These are phyloP conservation scores for Pseudomyrmex sp. DNA, from an alignment of 1,140 invertebrate genomes.

Conservation along the genomic window DNA sequence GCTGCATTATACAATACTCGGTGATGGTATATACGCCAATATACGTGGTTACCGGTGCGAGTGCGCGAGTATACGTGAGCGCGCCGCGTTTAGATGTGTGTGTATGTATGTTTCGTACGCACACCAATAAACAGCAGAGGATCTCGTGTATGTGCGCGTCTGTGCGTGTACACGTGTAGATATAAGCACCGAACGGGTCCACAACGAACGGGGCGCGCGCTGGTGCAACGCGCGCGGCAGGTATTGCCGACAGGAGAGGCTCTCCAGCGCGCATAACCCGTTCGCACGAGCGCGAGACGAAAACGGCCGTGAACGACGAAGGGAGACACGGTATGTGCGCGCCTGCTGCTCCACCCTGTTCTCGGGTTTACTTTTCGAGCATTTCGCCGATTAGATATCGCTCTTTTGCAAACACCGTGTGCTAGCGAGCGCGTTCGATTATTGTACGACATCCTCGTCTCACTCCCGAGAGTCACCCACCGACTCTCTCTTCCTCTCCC, in stretches of 20 bases:
- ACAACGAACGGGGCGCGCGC: conserved; percentile 48
- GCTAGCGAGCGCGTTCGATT: conserved; percentile 71
- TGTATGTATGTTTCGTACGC: too few species aligned
- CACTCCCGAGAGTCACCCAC: neutral
- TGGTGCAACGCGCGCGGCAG: conserved; percentile 47
- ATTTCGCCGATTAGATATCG: conserved; percentile 81
- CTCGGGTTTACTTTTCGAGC: conserved; percentile 76
- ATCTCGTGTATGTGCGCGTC: conserved; percentile 42
- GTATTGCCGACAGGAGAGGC: conserved; percentile 63
- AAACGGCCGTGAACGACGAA: conserved; percentile 36
- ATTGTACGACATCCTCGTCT: conserved; percentile 61
- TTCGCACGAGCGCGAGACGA: conserved; percentile 38
- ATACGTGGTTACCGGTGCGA: neutral
- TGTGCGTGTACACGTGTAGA: conserved; percentile 27
- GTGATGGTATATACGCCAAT: conserved; percentile 46
- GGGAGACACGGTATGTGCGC: conserved; percentile 37
- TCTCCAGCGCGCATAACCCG: conserved; percentile 62
- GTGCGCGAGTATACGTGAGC: conserved; percentile 58
- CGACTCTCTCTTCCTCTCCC: conserved; percentile 26
- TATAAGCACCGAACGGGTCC: conserved; percentile 53
- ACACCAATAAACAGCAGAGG: too few species aligned
- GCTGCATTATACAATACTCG: conserved; percentile 82
- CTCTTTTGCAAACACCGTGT: conserved; percentile 70
- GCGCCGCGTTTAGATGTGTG: conserved; percentile 16
- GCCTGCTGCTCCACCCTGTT: conserved; percentile 71